Conservation (phyloP, 1,140 invertebrate species). For the Pseudomyrmex gracilis region DNA sequence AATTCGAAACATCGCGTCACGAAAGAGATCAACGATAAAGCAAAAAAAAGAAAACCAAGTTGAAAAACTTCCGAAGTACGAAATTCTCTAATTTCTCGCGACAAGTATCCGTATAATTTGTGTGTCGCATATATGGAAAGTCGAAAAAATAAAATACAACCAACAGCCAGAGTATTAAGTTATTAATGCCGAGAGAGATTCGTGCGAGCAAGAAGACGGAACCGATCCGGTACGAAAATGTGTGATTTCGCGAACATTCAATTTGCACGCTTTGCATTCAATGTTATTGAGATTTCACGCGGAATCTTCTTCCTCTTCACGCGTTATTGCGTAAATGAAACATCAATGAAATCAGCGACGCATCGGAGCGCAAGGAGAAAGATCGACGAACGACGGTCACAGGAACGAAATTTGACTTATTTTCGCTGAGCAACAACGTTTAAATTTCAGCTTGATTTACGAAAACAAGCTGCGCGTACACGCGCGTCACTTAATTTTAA, state of each 20-base stretch:
- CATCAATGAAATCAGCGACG: conserved; percentile 41
- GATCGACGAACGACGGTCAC: not conserved
- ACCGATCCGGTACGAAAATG: not conserved
- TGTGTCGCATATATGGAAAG: not conserved
- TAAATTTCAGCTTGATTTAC: not conserved
- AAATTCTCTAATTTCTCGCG: not conserved
- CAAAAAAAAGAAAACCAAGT: conserved; percentile 10
- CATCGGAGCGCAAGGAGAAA: conserved; percentile 1
- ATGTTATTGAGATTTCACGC: not conserved
- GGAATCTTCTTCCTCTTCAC: not conserved
- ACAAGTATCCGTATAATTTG: not conserved
- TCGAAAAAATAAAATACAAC: not conserved
- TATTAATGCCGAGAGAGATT: not conserved
- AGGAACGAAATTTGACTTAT: no score
- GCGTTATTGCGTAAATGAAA: conserved; percentile 38
- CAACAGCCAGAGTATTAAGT: not conserved
- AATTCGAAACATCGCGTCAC: conserved; percentile 2
- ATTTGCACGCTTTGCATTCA: conserved; percentile 24
- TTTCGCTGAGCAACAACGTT: not conserved
- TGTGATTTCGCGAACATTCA: not conserved
- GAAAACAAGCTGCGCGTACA: conserved; percentile 6
- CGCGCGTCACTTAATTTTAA: conserved; percentile 9
- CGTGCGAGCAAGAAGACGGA: not conserved
- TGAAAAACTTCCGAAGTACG: not conserved
- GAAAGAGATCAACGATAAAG: conserved; percentile 33